These are phyloP conservation scores for Chymomyza fuscimana DNA, from an alignment of 2,888 invertebrate genomes.

Conservation along the genomic window DNA sequence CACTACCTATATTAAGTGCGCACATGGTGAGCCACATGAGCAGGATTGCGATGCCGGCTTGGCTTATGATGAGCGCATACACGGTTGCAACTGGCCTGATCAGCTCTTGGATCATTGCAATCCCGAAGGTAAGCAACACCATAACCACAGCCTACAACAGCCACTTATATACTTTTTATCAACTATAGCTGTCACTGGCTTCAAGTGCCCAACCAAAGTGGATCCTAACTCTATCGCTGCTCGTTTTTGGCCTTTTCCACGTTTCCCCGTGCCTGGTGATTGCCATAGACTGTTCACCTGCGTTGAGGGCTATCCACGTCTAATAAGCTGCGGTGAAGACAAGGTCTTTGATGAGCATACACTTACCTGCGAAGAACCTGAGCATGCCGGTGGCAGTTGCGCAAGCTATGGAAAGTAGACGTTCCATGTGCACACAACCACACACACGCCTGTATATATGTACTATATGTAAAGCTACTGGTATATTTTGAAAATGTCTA, in stretches of 20 bases:
- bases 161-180: constrained; percentile 2
- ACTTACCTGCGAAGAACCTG: constrained; percentile 88
- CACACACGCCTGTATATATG: constrained; percentile 49
- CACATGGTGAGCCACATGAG: constrained; percentile 89
- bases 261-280: constrained; percentile 93
- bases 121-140: constrained; percentile 86
- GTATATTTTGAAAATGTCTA: not conserved
- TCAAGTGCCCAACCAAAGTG: constrained; percentile 93
- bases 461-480: constrained; percentile 47
- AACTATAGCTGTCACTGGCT: constrained; percentile 89
- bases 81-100: constrained; percentile 97
- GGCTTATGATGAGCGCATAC: constrained; percentile 92
- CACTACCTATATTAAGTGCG: constrained; percentile 92
- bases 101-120: constrained; percentile 91
- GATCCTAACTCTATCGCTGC: constrained; percentile 90
- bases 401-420: constrained; percentile 73
- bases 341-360: constrained; percentile 91
- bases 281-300: constrained; percentile 93
- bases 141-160: constrained; percentile 16
- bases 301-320: constrained; percentile 92
- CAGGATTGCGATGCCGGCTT: constrained; percentile 92
- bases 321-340: constrained; percentile 92
- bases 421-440: not conserved
- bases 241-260: constrained; percentile 95
- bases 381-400: constrained; percentile 75